Conservation (phyloP, 2,113 vertebrate genomes). For the Rhynchomys soricoides region DNA sequence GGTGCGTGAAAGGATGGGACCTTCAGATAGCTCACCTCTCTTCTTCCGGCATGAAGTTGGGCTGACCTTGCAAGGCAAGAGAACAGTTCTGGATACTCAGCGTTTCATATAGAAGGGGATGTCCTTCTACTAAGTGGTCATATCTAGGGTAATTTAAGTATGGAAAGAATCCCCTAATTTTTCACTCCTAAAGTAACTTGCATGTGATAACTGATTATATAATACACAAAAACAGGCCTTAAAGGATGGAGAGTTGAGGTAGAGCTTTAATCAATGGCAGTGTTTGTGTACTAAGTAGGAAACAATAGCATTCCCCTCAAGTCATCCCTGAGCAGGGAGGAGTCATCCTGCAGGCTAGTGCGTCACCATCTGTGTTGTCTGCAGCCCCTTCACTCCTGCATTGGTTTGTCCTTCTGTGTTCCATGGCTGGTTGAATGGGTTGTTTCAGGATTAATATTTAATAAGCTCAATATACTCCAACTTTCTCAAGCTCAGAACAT, state of each 20-base stretch:
- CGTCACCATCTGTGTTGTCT: background rate
- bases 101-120: background rate
- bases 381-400: background rate
- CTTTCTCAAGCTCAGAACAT: background rate
- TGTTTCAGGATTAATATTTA: background rate
- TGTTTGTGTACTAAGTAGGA: background rate
- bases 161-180: background rate
- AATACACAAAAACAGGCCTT: background rate
- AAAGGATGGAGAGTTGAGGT: no score
- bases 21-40: background rate
- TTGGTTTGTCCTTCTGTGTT: background rate
- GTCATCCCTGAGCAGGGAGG: background rate
- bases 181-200: background rate
- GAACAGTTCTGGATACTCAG: background rate
- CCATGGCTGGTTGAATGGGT: background rate
- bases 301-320: background rate
- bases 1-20: accelerated
- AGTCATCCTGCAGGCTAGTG: background rate
- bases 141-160: background rate
- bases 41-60: background rate
- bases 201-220: background rate
- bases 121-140: background rate
- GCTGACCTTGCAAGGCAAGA: background rate
- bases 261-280: background rate
- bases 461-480: background rate